Evolutionary conservation across 2,113 vertebrate genomes (phyloP), one percentile per base, ranked within the genome.

Genomic region (Chaetorhynchus papuensis): DNA sequence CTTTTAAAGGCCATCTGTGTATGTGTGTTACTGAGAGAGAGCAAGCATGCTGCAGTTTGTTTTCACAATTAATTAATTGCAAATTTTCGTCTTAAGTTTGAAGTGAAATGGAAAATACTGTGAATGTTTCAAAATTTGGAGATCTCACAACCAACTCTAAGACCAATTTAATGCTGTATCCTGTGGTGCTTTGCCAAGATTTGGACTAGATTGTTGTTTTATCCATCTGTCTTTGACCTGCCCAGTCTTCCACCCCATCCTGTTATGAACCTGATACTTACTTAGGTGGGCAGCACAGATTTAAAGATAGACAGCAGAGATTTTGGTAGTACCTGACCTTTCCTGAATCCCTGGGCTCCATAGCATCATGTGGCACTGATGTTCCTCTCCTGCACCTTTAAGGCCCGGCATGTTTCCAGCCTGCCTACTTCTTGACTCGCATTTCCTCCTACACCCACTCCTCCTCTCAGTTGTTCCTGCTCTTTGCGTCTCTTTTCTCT

Each of bases 371-470:
- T 75, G 61, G 52, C 52, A 54, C 23, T 79, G 50, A 7, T 22
- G 39, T 77, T 91, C 47, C 27, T 70, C 50, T 82, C 42, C 47
- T 87, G 86, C 59, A 86, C 56, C 74, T 88, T 96, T 91, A 89
- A 88, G 82, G 69, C 50, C 52, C 69, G 54, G 66, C 41, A 2
- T 42, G 16, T 86, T 96, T 93, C 79, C 60, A 89, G 64, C 79
- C 89, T 39, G 17, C 63, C 84, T 87, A 35, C 91, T 65, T 80
- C 77, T 93, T 71, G 44, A 71, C 56, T 94, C 1, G 44, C 35
- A 72, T 97, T 95, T 94, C 84, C 82, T 94, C 63, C 69, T 79
- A 87, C 80, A 80, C 83, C 41, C 35, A 47, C 35, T 88, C 22
- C 87, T 96, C 53, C 63, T 94, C 75, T 86, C 53, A 47, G 44